Conservation (phyloP, 2,113 vertebrate species). For the Nyctibius bracteatus region DNA sequence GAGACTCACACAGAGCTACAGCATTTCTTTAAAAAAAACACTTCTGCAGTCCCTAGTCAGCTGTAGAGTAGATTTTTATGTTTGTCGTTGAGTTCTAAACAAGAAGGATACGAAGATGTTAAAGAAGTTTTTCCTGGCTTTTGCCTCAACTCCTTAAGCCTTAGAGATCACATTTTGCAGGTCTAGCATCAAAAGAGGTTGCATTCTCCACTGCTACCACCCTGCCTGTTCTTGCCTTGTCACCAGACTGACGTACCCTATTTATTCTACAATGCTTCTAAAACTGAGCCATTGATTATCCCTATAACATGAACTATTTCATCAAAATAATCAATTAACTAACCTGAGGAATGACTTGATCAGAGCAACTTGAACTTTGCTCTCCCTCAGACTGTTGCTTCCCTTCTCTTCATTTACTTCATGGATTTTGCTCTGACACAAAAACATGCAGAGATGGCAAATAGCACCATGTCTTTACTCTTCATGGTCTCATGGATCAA, state of each 20-base stretch:
- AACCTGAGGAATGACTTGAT: neutral
- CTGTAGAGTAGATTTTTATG: neutral
- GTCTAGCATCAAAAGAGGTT: neutral
- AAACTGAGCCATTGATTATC: neutral
- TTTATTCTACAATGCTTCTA: neutral
- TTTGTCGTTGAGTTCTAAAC: neutral
- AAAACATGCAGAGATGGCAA: neutral
- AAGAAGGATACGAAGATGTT: neutral
- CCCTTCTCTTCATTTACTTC: neutral
- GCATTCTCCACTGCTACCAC: neutral
- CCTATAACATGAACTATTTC: neutral
- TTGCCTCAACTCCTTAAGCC: neutral
- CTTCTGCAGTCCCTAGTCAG: neutral
- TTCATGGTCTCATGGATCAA: neutral
- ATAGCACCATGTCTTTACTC: neutral
- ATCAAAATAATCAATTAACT: neutral
- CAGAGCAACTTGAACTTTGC: neutral
- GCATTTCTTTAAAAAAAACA: neutral
- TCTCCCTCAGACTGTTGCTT: neutral
- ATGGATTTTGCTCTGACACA: neutral
- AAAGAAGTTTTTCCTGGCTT: neutral
- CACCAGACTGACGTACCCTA: neutral
- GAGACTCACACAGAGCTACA: neutral
- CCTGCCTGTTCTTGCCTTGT: neutral
- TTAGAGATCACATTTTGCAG: neutral